Conservation (phyloP, 2,888 invertebrate genomes). For the Lasioglossum villosulum region DNA sequence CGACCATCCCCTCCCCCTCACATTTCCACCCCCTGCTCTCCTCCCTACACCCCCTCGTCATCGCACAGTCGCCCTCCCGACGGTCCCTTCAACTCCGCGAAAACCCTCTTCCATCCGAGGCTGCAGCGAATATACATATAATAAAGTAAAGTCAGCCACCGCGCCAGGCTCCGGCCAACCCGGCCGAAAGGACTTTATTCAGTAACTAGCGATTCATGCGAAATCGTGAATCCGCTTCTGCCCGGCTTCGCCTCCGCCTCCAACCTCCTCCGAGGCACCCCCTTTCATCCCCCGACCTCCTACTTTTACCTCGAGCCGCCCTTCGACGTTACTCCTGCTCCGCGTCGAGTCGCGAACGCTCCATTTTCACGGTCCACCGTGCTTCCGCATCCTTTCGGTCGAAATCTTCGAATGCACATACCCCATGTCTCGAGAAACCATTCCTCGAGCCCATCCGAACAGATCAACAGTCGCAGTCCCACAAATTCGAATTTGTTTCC, state of each 20-base stretch:
- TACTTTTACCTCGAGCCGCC: slow-evolving; percentile 21
- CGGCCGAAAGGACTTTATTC: slow-evolving; percentile 76
- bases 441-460: neutral
- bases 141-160: slow-evolving; percentile 75
- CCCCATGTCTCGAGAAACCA: neutral
- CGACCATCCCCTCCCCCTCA: slow-evolving; percentile 36
- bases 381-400: neutral
- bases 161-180: slow-evolving; percentile 64
- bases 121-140: slow-evolving; percentile 74
- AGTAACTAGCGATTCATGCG: slow-evolving; percentile 80
- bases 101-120: slow-evolving; percentile 64
- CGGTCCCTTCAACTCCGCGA: slow-evolving; percentile 64
- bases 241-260: slow-evolving; percentile 64
- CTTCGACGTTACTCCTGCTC: slow-evolving; percentile 32
- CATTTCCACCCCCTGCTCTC: slow-evolving; percentile 6
- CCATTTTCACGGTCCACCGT: neutral
- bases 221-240: slow-evolving; percentile 75
- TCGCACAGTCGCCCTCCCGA: neutral
- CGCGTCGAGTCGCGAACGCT: slow-evolving; percentile 38
- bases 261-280: slow-evolving; percentile 25
- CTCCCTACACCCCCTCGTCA: neutral
- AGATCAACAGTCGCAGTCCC: neutral
- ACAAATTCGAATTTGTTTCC: neutral
- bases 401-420: neutral
- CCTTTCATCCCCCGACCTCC: slow-evolving; percentile 16